Conservation (phyloP, 2,888 invertebrate species). For the Pterostichus madidus region DNA sequence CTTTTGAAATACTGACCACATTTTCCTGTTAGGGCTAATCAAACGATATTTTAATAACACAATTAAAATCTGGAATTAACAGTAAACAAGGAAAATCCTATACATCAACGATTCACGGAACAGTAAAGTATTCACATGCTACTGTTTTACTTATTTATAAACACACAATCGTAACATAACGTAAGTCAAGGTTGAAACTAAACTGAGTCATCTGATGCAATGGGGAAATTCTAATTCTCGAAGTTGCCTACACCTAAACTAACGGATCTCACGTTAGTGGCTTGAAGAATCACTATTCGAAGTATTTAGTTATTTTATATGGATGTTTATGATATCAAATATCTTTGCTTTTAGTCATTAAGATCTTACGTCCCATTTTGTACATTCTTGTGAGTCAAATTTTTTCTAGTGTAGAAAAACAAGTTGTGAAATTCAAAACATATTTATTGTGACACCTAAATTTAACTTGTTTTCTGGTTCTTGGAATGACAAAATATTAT, state of each 20-base stretch:
- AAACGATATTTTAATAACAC: neutral
- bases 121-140: neutral
- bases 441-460: neutral
- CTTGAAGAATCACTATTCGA: constrained; percentile 12
- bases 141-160: constrained; percentile 28
- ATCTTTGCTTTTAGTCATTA: constrained; percentile 19
- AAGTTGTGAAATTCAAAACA: constrained; percentile 15
- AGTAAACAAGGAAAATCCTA: constrained; percentile 35
- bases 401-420: neutral
- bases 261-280: constrained; percentile 41
- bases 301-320: constrained; percentile 12
- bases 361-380: neutral
- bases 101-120: neutral
- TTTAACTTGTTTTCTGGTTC: neutral
- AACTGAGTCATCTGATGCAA: constrained; percentile 41
- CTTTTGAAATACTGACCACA: neutral
- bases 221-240: constrained; percentile 46
- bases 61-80: constrained; percentile 15
- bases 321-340: constrained; percentile 21
- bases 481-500: neutral
- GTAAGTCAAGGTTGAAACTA: constrained; percentile 44
- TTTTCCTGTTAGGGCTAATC: neutral
- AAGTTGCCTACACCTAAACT: constrained; percentile 1
- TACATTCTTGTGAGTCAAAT: neutral
- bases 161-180: neutral